phyloP scores from a whole-genome alignment of 2,888 invertebrate genomes.

The Diaprepes abbreviatus region DNA sequence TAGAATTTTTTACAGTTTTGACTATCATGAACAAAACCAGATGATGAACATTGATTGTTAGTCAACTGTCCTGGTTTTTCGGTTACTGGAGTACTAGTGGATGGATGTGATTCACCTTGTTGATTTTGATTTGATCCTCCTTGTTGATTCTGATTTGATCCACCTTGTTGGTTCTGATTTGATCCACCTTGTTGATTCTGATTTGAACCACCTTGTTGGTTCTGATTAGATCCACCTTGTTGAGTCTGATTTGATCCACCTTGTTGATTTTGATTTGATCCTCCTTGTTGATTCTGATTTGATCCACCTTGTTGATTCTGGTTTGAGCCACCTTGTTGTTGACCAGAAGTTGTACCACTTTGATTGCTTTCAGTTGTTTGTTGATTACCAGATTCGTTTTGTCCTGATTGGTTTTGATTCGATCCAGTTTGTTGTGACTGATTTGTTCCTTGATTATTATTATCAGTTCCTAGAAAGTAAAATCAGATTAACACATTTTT shows the following conservation, averaged over 20 bases:
- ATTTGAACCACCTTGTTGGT: constrained; percentile 33
- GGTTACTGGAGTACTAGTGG: constrained; percentile 13
- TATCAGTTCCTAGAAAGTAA: constrained; percentile 6
- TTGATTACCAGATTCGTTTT: neutral
- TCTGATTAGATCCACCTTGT: constrained; percentile 36
- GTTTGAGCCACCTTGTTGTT: constrained; percentile 26
- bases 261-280: constrained; percentile 19
- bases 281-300: constrained; percentile 32
- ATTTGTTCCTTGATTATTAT: constrained; percentile 2
- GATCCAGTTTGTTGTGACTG: too few relatives aligned
- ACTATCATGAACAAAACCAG: constrained; percentile 82
- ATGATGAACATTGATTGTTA: constrained; percentile 65
- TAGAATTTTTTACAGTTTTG: constrained; percentile 80
- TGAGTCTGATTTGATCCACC: constrained; percentile 23
- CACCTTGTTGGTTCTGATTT: constrained; percentile 28
- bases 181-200: constrained; percentile 57
- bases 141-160: constrained; percentile 46
- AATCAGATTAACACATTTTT: too few relatives aligned
- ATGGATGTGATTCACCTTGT: constrained; percentile 23
- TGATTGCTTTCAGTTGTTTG: constrained; percentile 36
- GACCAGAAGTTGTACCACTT: constrained; percentile 52
- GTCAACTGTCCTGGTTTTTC: constrained; percentile 50
- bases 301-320: constrained; percentile 27
- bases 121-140: constrained; percentile 50
- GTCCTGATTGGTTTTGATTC: too few relatives aligned